A percentile compares a stretch with the other conserved stretches of the same genome.
Evolutionary conservation across 2,113 vertebrate species (phyloP).

Genomic region (Phyllopteryx taeniolatus): DNA sequence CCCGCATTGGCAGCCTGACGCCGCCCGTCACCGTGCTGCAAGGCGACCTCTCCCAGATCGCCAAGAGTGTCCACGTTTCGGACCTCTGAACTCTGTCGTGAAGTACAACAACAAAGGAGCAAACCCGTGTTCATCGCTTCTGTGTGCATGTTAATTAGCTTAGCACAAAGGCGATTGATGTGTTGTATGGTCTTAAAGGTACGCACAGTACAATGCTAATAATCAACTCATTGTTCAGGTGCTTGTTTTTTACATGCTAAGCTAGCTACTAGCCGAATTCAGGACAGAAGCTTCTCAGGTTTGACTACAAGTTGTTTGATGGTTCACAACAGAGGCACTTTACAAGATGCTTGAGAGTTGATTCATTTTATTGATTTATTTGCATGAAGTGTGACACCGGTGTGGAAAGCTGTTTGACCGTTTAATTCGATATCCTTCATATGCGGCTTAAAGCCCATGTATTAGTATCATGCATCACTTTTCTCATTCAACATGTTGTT

Average conservation of each 20-base stretch:
- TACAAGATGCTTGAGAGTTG: not conserved
- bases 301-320: not conserved
- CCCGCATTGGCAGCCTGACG: conserved; percentile 84
- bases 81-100: conserved; percentile 80
- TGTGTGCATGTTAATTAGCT: not conserved
- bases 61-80: conserved; percentile 82
- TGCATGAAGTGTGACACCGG: not conserved
- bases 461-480: not conserved
- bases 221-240: not conserved
- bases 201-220: not conserved
- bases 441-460: not conserved
- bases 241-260: not conserved
- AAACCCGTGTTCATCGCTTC: not conserved
- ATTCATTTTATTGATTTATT: not conserved
- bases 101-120: not conserved
- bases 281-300: not conserved
- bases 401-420: not conserved
- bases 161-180: not conserved
- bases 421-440: not conserved
- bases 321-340: not conserved
- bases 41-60: conserved; percentile 74
- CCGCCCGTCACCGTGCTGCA: conserved; percentile 80
- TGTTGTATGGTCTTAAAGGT: not conserved
- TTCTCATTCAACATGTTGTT: not conserved
- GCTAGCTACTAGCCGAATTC: not conserved